Base-by-base conservation (phyloP, 2,113 vertebrate genomes). In the Illadopsis cleaveri region DNA sequence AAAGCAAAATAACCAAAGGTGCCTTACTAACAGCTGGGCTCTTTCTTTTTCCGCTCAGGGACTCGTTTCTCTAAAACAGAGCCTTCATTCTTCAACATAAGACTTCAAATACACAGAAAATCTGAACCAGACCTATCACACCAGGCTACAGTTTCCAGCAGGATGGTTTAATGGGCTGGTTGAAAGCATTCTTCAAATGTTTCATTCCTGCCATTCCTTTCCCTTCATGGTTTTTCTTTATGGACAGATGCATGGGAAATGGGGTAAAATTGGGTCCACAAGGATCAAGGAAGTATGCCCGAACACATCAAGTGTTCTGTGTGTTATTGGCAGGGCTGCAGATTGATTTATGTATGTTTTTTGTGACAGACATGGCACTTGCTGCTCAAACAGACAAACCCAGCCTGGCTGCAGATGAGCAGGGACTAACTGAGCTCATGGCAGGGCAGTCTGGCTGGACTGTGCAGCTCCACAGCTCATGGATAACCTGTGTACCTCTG, bases 121-220 rank as follows among this genome's bases (percentile, higher is more conserved):
- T 93, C 38, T 66, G 89, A 96, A 90, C 62, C 86, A 97, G 93
- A 93, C 24, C 89, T 81, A 90, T 58, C 19, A 8, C 40, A 9
- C 80, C 86, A 95, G 86, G 91, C 86, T 94, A 64, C 87, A 72
- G 70, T 80, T 93, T 92, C 88, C 90, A 96, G 85, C 87, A 85
- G 48, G 66, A 95, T 35, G 38, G 78, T 85, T 95, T 91, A 85
- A 93, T 45, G 40, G 66, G 66, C 82, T 72, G 21, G 28, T 68
- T 64, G 90, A 86, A 91, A 61, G 56, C 84, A 75, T 94, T 95
- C 69, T 87, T 81, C 56, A 94, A 64, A 93, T 82, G 40, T 68
- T 94, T 94, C 66, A 95, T 93, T 93, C 85, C 61, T 79, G 60
- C 60, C 82, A 90, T 93, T 95, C 82, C 54, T 94, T 69, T 90